Base-by-base conservation (phyloP, 2,888 invertebrate genomes). In the Exocentrus adspersus region DNA sequence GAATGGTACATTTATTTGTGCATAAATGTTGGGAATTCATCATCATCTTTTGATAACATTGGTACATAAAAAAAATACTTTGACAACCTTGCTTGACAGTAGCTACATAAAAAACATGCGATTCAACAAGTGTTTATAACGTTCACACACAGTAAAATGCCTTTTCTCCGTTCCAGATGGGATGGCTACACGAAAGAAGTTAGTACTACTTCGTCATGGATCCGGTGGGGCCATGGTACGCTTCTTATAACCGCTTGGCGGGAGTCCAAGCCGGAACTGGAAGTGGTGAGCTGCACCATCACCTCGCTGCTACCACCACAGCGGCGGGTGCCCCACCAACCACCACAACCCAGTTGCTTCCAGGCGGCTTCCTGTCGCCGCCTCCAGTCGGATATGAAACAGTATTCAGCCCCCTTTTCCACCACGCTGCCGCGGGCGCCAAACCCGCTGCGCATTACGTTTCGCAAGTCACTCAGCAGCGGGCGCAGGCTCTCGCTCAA, bases 151-250 rank as follows among this genome's bases (percentile, higher is more conserved):
- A 41, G 42, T 16, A 19, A 48, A 48, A 48, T 41, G 10, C 50
- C 30, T 57, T 28, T 41, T 45, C 70, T 42, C 66, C 71, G 50
- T 78, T 76, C 19, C 64, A 82, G 82, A 82, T 82, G 82, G 82
- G 79, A 82, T 82, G 82, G 81, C 78, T 76, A 77, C 74, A 76
- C 75, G 70, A 76, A 69, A 69, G 68, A 62, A 58, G 50, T 68
- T 75, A 74, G 69, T 62, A 65, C 43, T 56, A 60, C 43, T 62
- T 66, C 74, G 73, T 68, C 73, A 94, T 94, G 93, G 94, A 94
- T 90, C 93, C 93, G 82, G 92, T 92, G 84, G 92, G 92, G 86
- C 92, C 93, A 86, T 94, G 94, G 94, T 91, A 91, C 84, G 87
- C 90, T 81, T 90, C 92, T 76, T 93, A 93, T 87, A 93, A 93